Percentiles rank a stretch among this genome's conserved stretches.
These are phyloP conservation scores for Pyrrhosoma nymphula DNA, from an alignment of 2,888 invertebrate genomes.

Conservation along the genomic window DNA sequence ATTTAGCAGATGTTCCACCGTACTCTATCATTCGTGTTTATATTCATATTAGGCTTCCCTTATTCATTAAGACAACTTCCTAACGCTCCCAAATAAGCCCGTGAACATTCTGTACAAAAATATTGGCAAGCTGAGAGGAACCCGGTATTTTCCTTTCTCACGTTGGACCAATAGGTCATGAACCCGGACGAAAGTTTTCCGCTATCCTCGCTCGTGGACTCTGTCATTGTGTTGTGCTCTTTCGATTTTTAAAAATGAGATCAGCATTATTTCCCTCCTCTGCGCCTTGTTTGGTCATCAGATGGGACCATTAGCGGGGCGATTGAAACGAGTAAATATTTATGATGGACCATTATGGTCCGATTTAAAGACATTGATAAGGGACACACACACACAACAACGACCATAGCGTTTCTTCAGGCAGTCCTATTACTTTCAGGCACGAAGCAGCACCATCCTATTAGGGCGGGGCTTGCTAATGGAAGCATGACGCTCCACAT, in stretches of 20 bases:
- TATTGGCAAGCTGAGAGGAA: background rate
- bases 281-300: background rate
- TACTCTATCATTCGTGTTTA: background rate
- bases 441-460: background rate
- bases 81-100: background rate
- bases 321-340: background rate
- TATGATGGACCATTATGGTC: background rate
- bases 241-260: background rate
- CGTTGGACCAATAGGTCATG: background rate
- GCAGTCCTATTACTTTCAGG: background rate
- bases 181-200: background rate
- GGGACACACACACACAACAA: background rate
- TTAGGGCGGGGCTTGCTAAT: background rate
- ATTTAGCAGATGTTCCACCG: background rate
- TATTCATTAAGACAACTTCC: background rate
- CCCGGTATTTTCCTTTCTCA: background rate
- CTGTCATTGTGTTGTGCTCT: background rate
- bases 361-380: background rate
- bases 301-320: conserved; percentile 7
- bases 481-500: background rate
- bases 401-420: too few species aligned
- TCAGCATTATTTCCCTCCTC: background rate
- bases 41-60: background rate
- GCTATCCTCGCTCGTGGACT: background rate
- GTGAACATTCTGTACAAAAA: background rate